These are phyloP conservation scores for Dysmachus trigonus DNA, from an alignment of 2,888 invertebrate species.

Conservation along the genomic window DNA sequence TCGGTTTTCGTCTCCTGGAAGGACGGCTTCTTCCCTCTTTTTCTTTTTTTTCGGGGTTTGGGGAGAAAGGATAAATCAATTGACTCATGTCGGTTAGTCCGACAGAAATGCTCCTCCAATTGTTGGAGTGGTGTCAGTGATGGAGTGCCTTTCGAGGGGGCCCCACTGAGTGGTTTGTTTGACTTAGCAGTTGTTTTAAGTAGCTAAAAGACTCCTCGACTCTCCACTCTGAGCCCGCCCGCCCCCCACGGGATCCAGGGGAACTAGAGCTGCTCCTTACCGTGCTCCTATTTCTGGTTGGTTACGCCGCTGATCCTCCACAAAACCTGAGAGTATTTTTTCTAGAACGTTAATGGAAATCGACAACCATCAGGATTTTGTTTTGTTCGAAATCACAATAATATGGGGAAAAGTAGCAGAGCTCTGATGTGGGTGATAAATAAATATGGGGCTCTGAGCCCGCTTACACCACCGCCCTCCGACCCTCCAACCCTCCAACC, in stretches of 20 bases:
- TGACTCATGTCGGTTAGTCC: slow-evolving; percentile 39
- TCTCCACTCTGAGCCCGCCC: too few relatives aligned
- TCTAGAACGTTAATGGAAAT: slow-evolving; percentile 31
- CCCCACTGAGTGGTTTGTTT: slow-evolving; percentile 31
- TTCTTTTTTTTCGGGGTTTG: not conserved
- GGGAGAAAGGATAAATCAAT: slow-evolving; percentile 30
- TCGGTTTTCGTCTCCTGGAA: not conserved
- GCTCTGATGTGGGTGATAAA: slow-evolving; percentile 14
- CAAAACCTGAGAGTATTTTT: slow-evolving; percentile 18
- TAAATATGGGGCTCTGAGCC: not conserved
- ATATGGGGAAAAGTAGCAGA: slow-evolving; percentile 34
- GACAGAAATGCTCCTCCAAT: slow-evolving; percentile 22
- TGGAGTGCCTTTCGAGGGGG: not conserved
- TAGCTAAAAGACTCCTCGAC: slow-evolving; percentile 14
- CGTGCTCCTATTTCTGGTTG: not conserved
- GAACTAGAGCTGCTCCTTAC: not conserved
- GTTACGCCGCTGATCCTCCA: not conserved
- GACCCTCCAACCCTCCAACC: too few relatives aligned
- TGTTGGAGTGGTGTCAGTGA: slow-evolving; percentile 20
- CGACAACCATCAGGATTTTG: slow-evolving; percentile 35
- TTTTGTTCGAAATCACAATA: slow-evolving; percentile 14
- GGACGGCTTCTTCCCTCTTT: slow-evolving; percentile 7
- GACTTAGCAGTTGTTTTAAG: slow-evolving; percentile 29
- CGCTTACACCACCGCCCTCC: too few relatives aligned
- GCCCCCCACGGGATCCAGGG: not conserved